Evolutionary conservation across 2,888 invertebrate species (phyloP), one percentile per base, ranked within the genome.

Genomic region (Chalcis sispes): DNA sequence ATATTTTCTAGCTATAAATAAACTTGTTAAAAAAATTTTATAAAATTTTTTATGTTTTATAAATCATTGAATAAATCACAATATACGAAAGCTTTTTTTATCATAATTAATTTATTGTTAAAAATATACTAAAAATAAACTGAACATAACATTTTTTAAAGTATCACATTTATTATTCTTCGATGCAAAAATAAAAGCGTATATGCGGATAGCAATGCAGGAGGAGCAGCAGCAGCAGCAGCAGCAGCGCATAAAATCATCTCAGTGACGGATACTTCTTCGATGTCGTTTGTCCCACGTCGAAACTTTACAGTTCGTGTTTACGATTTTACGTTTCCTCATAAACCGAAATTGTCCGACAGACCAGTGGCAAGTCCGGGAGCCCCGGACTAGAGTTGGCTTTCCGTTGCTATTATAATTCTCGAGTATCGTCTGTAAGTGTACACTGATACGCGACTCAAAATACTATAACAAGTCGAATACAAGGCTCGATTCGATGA

Each of bases 241-340:
- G 5, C 52, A 52, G 32, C 23, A 46, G 52, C 13, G 36, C 20
- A 58, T 42, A 29, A 50, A 50, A 74, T 72, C 50, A 61, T 75
- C 72, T 58, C 29, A 66, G 76, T 72, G 80, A 73, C 67, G 64
- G 79, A 78, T 75, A 79, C 80, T 81, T 80, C 81, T 83, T 81
- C 79, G 79, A 80, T 81, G 80, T 81, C 78, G 80, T 81, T 81
- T 79, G 79, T 82, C 66, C 72, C 79, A 2, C 52, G 42, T 72
- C 59, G 75, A 69, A 75, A 54, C 75, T 83, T 83, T 83, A 85
- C 83, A 81, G 78, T 79, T 78, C 82, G 81, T 83, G 82, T 85
- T 84, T 82, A 83, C 82, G 83, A 83, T 83, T 85, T 85, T 83
- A 84, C 82, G 82, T 79, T 81, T 80, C 77, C 80, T 82, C 84